Evolutionary conservation across 2,113 vertebrate species (phyloP).

Genomic region (Hiodon tergisus): DNA sequence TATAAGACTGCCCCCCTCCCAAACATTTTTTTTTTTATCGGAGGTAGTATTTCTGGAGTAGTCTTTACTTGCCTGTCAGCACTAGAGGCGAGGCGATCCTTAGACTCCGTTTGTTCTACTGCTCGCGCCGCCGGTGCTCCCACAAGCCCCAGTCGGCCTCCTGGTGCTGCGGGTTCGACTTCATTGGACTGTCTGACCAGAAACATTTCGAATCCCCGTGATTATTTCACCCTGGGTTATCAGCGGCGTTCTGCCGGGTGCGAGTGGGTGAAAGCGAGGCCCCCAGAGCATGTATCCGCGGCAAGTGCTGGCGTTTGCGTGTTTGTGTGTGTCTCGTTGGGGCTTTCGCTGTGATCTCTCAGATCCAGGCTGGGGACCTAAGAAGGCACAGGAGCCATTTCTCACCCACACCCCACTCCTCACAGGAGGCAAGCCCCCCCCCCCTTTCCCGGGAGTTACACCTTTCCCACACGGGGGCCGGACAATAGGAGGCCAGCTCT

Average conservation of each 20-base stretch:
- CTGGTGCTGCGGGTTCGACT: not conserved
- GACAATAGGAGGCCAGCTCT: conserved; percentile 26
- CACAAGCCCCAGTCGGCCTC: not conserved
- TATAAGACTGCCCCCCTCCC: not conserved
- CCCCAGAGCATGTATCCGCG: no score
- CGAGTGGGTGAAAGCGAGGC: no score
- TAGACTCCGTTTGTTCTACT: not conserved
- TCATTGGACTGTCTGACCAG: not conserved
- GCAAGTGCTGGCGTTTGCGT: no score
- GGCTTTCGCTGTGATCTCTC: no score
- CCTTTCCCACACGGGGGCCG: conserved; percentile 1
- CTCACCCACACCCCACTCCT: not conserved
- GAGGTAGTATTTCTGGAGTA: conserved; percentile 6
- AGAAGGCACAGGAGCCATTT: not conserved
- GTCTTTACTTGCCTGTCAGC: conserved; percentile 4
- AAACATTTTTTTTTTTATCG: conserved; percentile 9
- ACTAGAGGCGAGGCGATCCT: not conserved
- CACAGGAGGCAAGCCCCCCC: not conserved
- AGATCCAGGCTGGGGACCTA: no score
- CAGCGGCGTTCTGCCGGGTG: no score
- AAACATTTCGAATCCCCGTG: not conserved
- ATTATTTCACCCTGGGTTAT: no score
- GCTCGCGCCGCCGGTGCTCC: not conserved
- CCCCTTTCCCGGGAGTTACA: conserved; percentile 4
- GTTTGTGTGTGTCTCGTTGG: no score